Evolutionary conservation across 2,888 invertebrate species (phyloP).

Genomic region (Leistus spinibarbis): DNA sequence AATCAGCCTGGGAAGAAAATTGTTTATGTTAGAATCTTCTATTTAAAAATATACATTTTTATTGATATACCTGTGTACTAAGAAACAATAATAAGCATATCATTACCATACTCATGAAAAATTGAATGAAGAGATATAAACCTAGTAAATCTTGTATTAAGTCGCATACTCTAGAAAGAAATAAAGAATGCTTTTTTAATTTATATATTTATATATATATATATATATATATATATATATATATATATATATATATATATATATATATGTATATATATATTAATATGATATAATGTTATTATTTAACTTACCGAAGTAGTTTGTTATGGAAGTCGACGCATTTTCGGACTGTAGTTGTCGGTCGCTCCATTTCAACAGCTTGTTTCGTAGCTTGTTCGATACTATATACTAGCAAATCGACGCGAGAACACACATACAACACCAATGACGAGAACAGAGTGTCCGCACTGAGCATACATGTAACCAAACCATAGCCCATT

Average conservation of each 20-base stretch:
- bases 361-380: neutral
- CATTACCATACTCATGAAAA: constrained; percentile 15
- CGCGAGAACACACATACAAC: constrained; percentile 1
- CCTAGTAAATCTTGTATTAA: constrained; percentile 5
- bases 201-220: neutral
- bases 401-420: neutral
- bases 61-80: constrained; percentile 13
- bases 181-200: neutral
- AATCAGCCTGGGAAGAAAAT: neutral
- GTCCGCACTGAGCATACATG: neutral
- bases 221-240: constrained; percentile 36
- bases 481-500: neutral
- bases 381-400: constrained; percentile 11
- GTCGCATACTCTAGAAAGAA: constrained; percentile 3
- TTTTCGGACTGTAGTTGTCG: neutral
- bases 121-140: constrained; percentile 13
- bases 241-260: constrained; percentile 37
- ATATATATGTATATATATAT: constrained; percentile 1
- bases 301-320: constrained; percentile 2
- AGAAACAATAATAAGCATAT: constrained; percentile 21
- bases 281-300: neutral
- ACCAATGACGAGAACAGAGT: neutral
- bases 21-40: neutral
- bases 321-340: constrained; percentile 14
- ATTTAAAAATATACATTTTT: neutral